Conservation (phyloP, 2,888 invertebrate genomes). For the Dynastes tityus region DNA sequence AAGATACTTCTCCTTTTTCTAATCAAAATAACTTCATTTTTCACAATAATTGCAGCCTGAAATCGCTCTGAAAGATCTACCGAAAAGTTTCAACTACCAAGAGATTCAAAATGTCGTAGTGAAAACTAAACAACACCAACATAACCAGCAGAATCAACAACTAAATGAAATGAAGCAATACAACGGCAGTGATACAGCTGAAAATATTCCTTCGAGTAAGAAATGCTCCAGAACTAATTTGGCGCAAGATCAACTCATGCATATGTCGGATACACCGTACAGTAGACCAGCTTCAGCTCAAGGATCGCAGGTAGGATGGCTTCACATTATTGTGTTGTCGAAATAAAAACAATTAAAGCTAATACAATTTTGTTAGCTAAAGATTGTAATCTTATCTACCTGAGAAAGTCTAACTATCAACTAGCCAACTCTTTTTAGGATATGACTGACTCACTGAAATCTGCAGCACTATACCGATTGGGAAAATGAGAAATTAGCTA, state of each 20-base stretch:
- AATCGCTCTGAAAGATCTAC: constrained; percentile 49
- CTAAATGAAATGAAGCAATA: constrained; percentile 39
- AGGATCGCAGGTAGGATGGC: constrained; percentile 16
- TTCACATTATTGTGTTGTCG: background rate
- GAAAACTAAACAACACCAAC: constrained; percentile 48
- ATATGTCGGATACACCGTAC: constrained; percentile 24
- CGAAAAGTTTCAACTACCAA: constrained; percentile 59
- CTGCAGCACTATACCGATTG: no score
- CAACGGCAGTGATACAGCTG: background rate
- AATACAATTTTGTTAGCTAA: no score
- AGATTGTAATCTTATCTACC: background rate
- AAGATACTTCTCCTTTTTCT: background rate
- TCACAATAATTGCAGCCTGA: constrained; percentile 24
- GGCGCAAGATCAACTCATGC: constrained; percentile 21
- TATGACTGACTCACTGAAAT: no score
- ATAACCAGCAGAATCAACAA: constrained; percentile 42
- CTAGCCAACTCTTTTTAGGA: no score
- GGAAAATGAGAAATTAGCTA: no score
- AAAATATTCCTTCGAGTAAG: constrained; percentile 26
- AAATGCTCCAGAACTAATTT: constrained; percentile 40
- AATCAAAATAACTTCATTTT: background rate
- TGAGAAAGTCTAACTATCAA: no score
- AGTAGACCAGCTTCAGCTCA: constrained; percentile 30
- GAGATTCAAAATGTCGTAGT: constrained; percentile 58
- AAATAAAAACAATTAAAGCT: background rate